A percentile compares a stretch with the other conserved stretches of the same genome.
phyloP scores from a whole-genome alignment of 2,797 vertebrate genomes.

The Pipistrellus pygmaeus region DNA sequence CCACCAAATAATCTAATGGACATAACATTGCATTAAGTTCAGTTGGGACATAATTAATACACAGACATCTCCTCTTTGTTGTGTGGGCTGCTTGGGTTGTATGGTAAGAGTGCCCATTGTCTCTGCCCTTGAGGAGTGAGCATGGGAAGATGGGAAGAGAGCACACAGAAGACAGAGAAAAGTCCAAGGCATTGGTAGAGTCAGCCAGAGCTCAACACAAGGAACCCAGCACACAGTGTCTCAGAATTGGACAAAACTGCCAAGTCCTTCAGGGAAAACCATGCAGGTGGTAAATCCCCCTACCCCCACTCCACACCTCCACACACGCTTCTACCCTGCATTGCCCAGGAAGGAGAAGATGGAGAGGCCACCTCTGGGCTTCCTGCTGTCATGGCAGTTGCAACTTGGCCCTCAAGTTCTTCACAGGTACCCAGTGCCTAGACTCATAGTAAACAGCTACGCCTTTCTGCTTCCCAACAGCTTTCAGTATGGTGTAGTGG shows the following conservation, averaged over 20 bases:
- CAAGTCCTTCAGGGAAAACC: neutral
- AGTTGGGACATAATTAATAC: neutral
- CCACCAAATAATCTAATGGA: neutral
- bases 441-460: neutral
- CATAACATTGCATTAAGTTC: neutral
- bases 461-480: neutral
- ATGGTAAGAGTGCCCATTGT: neutral
- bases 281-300: neutral
- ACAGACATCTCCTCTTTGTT: neutral
- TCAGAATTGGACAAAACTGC: neutral
- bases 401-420: neutral
- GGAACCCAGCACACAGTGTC: too few species aligned
- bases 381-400: neutral
- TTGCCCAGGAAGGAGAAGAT: neutral
- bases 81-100: neutral
- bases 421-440: neutral
- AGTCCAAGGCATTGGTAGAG: neutral
- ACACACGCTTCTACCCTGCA: neutral
- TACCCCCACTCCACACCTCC: rapidly evolving
- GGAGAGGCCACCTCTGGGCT: neutral
- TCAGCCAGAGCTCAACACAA: rapidly evolving
- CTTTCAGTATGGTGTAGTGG: neutral
- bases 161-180: neutral
- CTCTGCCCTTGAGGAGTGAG: neutral
- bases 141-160: neutral